Percentiles rank a stretch among this genome's conserved stretches.
These are phyloP conservation scores for Caenorhabditis afra DNA, from an alignment of 2,888 invertebrate species.

Conservation along the genomic window DNA sequence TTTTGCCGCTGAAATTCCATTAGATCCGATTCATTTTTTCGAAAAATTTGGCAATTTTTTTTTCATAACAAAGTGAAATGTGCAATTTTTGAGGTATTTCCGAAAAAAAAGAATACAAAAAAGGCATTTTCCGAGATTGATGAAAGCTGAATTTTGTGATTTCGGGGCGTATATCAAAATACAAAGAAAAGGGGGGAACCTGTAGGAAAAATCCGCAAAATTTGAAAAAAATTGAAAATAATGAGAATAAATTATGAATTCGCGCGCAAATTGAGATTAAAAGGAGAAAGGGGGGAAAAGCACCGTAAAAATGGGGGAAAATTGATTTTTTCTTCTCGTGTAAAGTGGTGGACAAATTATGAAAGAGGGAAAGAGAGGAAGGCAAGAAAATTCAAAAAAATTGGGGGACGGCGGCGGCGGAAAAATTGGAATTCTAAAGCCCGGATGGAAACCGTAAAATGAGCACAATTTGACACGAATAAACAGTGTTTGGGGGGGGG, in stretches of 20 bases:
- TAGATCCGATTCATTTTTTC: not conserved
- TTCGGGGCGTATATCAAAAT: not conserved
- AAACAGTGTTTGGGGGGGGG: no score
- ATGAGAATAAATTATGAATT: not conserved
- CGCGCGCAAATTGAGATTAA: not conserved
- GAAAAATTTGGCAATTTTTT: not conserved
- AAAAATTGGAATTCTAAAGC: constrained; percentile 46
- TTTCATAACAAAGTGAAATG: no score
- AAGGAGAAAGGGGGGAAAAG: not conserved
- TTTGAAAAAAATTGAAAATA: not conserved
- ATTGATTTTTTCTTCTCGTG: no score
- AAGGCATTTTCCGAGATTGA: no score
- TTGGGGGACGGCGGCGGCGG: constrained; percentile 3
- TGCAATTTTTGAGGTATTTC: no score
- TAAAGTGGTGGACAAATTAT: no score
- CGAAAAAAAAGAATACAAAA: no score
- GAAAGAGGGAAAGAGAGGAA: constrained; percentile 17
- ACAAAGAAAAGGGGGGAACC: not conserved
- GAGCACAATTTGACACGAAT: constrained; percentile 14
- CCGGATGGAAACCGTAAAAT: constrained; percentile 46
- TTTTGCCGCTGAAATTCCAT: not conserved
- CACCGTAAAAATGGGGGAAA: not conserved
- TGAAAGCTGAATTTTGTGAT: no score
- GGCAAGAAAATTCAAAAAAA: constrained; percentile 19
- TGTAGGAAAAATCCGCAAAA: not conserved